Evolutionary conservation across 2,888 invertebrate genomes (phyloP).

Genomic region (Orthonychiurus folsomi): DNA sequence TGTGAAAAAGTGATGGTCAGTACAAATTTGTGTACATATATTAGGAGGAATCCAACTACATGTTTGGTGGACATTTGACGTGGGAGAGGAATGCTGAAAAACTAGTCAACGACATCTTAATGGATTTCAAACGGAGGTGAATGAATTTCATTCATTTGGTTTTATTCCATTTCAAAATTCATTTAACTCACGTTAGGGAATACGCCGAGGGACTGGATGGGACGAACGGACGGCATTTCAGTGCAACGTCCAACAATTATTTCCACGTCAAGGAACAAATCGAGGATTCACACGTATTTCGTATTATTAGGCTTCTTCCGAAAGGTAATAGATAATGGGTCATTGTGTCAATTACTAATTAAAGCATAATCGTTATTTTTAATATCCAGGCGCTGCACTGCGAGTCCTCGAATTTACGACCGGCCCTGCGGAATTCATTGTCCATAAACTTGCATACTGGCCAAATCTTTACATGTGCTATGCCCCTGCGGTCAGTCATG

Average conservation of each 20-base stretch:
- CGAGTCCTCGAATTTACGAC: constrained; percentile 42
- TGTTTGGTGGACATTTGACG: constrained; percentile 24
- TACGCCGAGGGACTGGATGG: background rate
- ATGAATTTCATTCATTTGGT: too few species aligned
- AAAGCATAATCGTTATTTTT: background rate
- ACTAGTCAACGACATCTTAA: constrained; percentile 36
- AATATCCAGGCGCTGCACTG: constrained; percentile 37
- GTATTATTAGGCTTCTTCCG: constrained; percentile 59
- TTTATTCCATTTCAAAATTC: too few species aligned
- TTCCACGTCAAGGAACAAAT: constrained; percentile 55
- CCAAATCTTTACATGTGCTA: constrained; percentile 41
- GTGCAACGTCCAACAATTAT: constrained; percentile 46
- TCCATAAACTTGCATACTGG: constrained; percentile 40
- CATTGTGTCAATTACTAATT: too few species aligned
- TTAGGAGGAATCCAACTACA: constrained; percentile 17
- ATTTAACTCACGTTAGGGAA: too few species aligned
- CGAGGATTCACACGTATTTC: constrained; percentile 55
- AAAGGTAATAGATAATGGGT: constrained; percentile 48
- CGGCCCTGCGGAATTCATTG: constrained; percentile 40
- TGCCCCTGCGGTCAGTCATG: background rate
- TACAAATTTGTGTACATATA: too few species aligned
- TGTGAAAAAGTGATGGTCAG: too few species aligned
- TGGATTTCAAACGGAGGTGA: too few species aligned
- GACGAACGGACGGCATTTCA: background rate
- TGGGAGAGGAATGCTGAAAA: constrained; percentile 25